A percentile compares a stretch with the other conserved stretches of the same genome.
phyloP scores from a whole-genome alignment of 1,140 invertebrate species.

The Megalonaias nervosa region DNA sequence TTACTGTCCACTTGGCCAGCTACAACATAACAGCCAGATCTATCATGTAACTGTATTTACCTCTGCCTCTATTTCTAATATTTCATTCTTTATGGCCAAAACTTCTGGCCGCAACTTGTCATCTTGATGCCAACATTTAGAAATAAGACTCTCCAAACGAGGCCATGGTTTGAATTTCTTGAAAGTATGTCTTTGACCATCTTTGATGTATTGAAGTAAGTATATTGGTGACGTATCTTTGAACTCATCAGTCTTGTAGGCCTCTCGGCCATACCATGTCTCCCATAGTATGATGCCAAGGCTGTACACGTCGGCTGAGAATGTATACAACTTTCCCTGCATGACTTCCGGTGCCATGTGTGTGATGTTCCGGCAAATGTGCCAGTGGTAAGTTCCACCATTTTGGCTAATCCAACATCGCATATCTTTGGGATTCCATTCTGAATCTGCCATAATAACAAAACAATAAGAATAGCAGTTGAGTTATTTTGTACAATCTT shows the following conservation, averaged over 20 bases:
- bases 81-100: no score
- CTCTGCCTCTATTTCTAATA: no score
- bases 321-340: conserved; percentile 10
- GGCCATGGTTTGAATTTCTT: conserved; percentile 1
- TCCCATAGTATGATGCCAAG: conserved; percentile 30
- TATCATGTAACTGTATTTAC: no score
- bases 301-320: conserved; percentile 27
- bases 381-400: conserved; percentile 2
- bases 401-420: conserved; percentile 23
- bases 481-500: no score
- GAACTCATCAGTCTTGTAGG: conserved; percentile 15
- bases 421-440: conserved; percentile 21
- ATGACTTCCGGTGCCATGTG: conserved; percentile 35
- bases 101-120: conserved; percentile 7
- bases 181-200: conserved; percentile 9
- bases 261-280: conserved; percentile 27
- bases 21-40: no score
- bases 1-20: no score
- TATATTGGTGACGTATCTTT: background rate
- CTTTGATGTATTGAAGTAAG: conserved; percentile 3
- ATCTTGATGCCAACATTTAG: conserved; percentile 21
- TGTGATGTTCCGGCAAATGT: conserved; percentile 25
- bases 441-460: conserved; percentile 14
- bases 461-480: background rate
- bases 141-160: conserved; percentile 6